Evolutionary conservation across 1,140 invertebrate species (phyloP).

Genomic region (Subanguina moxae): DNA sequence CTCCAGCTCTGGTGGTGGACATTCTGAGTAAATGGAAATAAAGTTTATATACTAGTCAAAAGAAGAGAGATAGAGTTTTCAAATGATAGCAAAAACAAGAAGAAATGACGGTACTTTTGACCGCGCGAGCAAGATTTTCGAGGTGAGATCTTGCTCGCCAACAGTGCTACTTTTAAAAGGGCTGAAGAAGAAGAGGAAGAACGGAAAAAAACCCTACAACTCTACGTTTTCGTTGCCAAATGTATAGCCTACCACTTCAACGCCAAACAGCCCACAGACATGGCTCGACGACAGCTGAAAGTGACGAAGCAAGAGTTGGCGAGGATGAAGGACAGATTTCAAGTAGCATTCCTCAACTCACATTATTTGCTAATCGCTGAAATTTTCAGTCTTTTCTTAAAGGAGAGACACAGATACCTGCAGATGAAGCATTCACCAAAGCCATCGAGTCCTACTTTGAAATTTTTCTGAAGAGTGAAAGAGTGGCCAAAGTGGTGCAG

Average conservation of each 20-base stretch:
- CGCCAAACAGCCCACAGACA: slow-evolving; percentile 95
- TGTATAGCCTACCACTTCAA: slow-evolving; percentile 96
- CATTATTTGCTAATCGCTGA: not conserved
- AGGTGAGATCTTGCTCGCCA: not conserved
- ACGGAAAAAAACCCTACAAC: slow-evolving; percentile 81
- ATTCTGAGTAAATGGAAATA: no score
- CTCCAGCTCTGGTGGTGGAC: no score
- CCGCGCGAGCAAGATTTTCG: not conserved
- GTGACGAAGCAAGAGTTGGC: slow-evolving; percentile 92
- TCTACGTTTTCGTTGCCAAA: slow-evolving; percentile 96
- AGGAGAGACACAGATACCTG: slow-evolving; percentile 91
- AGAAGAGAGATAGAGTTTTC: no score
- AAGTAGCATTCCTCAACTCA: slow-evolving; percentile 56
- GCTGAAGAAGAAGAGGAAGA: slow-evolving; percentile 83
- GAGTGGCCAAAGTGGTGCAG: slow-evolving; percentile 88
- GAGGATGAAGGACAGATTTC: slow-evolving; percentile 86
- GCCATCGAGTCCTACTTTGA: slow-evolving; percentile 95
- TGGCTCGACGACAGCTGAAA: slow-evolving; percentile 85
- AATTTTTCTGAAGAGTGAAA: slow-evolving; percentile 91
- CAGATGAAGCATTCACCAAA: slow-evolving; percentile 97
- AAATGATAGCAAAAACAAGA: no score
- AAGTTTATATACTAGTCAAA: no score
- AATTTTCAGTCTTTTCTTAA: slow-evolving; percentile 61
- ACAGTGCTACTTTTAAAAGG: slow-evolving; percentile 39
- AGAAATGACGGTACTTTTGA: no score